Conservation (phyloP, 1,140 invertebrate species). For the Drosophila asahinai region DNA sequence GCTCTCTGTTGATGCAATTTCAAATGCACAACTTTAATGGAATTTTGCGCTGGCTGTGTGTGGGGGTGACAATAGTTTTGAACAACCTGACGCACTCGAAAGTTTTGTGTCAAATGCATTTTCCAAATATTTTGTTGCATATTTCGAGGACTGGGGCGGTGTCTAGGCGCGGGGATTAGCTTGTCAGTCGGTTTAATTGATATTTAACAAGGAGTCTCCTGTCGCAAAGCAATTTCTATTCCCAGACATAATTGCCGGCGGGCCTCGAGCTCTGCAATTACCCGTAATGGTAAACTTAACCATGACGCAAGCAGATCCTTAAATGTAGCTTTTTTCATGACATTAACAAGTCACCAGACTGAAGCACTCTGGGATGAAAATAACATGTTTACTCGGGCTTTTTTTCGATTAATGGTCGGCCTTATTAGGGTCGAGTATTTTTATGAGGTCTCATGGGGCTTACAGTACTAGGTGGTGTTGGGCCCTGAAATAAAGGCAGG, state of each 20-base stretch:
- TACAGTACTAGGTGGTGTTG: slow-evolving; percentile 11
- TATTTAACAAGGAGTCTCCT: slow-evolving; percentile 69
- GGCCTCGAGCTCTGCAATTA: slow-evolving; percentile 66
- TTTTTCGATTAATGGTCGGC: slow-evolving; percentile 72
- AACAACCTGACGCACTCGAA: slow-evolving; percentile 57
- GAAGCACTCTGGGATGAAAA: slow-evolving; percentile 21
- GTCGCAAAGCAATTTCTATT: slow-evolving; percentile 36
- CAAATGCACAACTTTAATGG: slow-evolving; percentile 80
- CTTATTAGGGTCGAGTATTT: slow-evolving; percentile 81
- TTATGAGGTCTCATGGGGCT: slow-evolving; percentile 68
- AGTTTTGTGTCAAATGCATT: slow-evolving; percentile 70
- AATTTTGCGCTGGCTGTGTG: slow-evolving; percentile 55
- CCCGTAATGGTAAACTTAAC: slow-evolving; percentile 39
- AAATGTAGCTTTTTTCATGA: slow-evolving; percentile 23
- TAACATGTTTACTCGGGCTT: slow-evolving; percentile 49
- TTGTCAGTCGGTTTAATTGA: slow-evolving; percentile 66
- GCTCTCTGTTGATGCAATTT: slow-evolving; percentile 67
- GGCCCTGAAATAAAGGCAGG: slow-evolving; percentile 8
- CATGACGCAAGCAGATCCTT: slow-evolving; percentile 62
- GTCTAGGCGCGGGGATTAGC: slow-evolving; percentile 16
- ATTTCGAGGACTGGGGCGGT: slow-evolving; percentile 4
- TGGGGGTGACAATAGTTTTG: slow-evolving; percentile 63
- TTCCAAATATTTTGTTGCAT: slow-evolving; percentile 51
- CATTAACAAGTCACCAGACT: slow-evolving; percentile 67
- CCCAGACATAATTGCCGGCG: slow-evolving; percentile 56